These are phyloP conservation scores for Leucopsar rothschildi DNA, from an alignment of 2,113 vertebrate genomes.

Conservation along the genomic window DNA sequence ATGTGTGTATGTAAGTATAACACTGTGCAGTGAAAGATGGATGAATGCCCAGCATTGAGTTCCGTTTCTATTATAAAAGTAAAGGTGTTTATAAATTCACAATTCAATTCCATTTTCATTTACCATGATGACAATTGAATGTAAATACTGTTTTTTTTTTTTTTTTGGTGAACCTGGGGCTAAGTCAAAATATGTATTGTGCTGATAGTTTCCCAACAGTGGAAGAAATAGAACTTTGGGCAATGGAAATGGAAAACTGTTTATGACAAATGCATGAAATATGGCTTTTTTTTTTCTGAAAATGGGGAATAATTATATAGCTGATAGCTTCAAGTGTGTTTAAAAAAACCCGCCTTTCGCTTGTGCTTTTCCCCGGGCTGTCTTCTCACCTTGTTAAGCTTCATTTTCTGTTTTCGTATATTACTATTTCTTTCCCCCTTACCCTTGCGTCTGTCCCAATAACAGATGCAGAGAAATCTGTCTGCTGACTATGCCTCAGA, in stretches of 20 bases:
- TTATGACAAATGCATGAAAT: not conserved
- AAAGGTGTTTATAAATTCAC: conserved; percentile 17
- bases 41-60: not conserved
- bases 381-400: not conserved
- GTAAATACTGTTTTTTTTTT: conserved; percentile 22
- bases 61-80: not conserved
- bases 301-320: not conserved
- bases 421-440: not conserved
- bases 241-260: not conserved
- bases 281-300: not conserved
- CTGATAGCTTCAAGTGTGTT: not conserved
- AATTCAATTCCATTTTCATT: conserved; percentile 20
- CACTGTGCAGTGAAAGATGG: not conserved
- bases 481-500: not conserved
- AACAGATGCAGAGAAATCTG: not conserved
- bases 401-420: not conserved
- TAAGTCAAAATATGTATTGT: not conserved
- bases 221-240: not conserved
- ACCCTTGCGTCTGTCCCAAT: not conserved
- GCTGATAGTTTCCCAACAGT: not conserved
- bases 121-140: not conserved
- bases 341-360: not conserved
- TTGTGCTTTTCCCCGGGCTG: not conserved
- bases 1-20: not conserved
- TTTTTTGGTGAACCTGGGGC: not conserved